Conservation (phyloP, 2,888 invertebrate genomes). For the Quadroppia sp. region DNA sequence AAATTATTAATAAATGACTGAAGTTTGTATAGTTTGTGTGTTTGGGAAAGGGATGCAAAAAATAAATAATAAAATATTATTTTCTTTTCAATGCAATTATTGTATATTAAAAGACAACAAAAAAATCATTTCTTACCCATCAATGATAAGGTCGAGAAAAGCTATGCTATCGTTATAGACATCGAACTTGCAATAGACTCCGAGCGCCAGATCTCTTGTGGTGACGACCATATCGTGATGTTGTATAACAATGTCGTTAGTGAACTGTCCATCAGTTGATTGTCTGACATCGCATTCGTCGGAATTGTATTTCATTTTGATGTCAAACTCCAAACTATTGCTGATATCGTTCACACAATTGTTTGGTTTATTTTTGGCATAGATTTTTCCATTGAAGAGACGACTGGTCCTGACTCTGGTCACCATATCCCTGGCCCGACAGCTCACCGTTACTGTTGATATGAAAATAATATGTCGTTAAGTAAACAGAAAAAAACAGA, state of each 20-base stretch:
- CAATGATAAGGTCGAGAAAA: constrained; percentile 36
- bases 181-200: constrained; percentile 90
- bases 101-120: too few species aligned
- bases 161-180: constrained; percentile 88
- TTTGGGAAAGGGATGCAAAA: too few species aligned
- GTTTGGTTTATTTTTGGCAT: constrained; percentile 88
- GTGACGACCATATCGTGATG: constrained; percentile 94
- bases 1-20: neutral
- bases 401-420: constrained; percentile 86
- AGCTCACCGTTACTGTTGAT: constrained; percentile 69
- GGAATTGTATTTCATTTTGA: constrained; percentile 86
- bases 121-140: constrained; percentile 30
- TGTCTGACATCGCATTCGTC: constrained; percentile 41
- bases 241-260: constrained; percentile 84
- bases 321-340: constrained; percentile 79
- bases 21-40: too few species aligned
- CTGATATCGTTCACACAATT: constrained; percentile 85
- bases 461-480: neutral
- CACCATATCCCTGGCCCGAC: constrained; percentile 81
- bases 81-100: too few species aligned
- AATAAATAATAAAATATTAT: too few species aligned
- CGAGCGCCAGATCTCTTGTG: constrained; percentile 84
- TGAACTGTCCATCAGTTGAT: constrained; percentile 70
- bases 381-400: constrained; percentile 88
- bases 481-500: neutral